phyloP scores from a whole-genome alignment of 2,113 vertebrate species.

The Siniperca chuatsi region DNA sequence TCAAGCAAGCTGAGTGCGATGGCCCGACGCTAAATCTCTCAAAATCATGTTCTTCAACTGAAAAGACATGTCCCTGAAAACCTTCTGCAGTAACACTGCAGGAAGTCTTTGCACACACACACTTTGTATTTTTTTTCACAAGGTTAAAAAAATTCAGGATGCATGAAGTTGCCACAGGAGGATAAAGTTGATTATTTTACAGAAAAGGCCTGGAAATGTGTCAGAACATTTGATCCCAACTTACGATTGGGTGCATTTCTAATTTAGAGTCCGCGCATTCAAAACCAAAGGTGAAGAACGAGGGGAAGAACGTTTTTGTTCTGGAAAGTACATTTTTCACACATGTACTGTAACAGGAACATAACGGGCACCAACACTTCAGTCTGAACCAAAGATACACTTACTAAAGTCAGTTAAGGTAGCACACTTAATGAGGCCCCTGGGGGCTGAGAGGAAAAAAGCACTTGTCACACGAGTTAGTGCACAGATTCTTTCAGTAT shows the following conservation, averaged over 20 bases:
- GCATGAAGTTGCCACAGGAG: neutral
- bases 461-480: neutral
- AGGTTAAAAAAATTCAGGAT: constrained; percentile 6
- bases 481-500: neutral
- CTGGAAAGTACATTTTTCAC: neutral
- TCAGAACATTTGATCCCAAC: neutral
- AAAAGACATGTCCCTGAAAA: neutral
- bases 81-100: neutral
- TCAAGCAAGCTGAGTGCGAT: neutral
- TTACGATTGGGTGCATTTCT: neutral
- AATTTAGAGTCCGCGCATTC: neutral
- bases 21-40: neutral
- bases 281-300: neutral
- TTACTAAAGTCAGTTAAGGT: neutral
- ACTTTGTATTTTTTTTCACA: neutral
- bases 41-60: neutral
- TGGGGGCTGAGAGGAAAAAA: neutral
- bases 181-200: neutral
- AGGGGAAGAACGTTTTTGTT: neutral
- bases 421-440: neutral
- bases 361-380: constrained; percentile 15
- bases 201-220: neutral
- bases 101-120: neutral
- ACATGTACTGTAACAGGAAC: neutral
- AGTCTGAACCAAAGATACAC: neutral